A percentile compares a stretch with the other conserved stretches of the same genome.
phyloP scores from a whole-genome alignment of 2,797 vertebrate genomes.

The Pseudomugil tenellus region DNA sequence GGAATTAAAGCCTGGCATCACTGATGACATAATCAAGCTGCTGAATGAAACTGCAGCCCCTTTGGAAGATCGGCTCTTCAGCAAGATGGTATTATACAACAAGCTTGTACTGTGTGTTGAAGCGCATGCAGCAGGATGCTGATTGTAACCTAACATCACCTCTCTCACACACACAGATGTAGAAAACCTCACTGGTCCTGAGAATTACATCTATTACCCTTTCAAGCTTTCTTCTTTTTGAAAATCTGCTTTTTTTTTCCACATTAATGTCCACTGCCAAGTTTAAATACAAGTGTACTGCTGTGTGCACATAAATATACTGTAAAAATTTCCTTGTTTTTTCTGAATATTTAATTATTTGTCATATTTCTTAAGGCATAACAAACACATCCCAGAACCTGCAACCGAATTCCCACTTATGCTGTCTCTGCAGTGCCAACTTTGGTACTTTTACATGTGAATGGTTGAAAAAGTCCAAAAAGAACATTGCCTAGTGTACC shows the following conservation, averaged over 20 bases:
- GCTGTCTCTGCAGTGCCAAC: not conserved
- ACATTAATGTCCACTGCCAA: slow-evolving; percentile 5
- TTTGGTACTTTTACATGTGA: not conserved
- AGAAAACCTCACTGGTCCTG: not conserved
- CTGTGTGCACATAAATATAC: not conserved
- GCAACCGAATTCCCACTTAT: not conserved
- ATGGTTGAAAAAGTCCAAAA: slow-evolving; percentile 2
- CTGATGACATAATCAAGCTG: slow-evolving; percentile 76
- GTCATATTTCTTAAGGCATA: not conserved
- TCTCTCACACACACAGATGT: not conserved
- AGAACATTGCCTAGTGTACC: slow-evolving; percentile 66
- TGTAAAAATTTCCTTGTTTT: not conserved
- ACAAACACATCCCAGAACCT: not conserved
- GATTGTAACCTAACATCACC: slow-evolving; percentile 20
- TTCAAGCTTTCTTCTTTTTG: not conserved
- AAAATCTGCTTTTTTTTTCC: not conserved
- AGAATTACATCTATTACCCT: slow-evolving; percentile 7
- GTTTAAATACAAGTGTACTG: not conserved
- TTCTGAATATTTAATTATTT: not conserved
- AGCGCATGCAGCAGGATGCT: slow-evolving; percentile 14
- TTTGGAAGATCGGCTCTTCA: slow-evolving; percentile 53
- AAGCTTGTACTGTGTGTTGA: slow-evolving; percentile 30
- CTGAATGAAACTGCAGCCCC: slow-evolving; percentile 63
- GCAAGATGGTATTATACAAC: slow-evolving; percentile 61
- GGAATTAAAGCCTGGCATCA: slow-evolving; percentile 69